Conservation (phyloP, 2,113 vertebrate genomes). For the Typhlomys cinereus region DNA sequence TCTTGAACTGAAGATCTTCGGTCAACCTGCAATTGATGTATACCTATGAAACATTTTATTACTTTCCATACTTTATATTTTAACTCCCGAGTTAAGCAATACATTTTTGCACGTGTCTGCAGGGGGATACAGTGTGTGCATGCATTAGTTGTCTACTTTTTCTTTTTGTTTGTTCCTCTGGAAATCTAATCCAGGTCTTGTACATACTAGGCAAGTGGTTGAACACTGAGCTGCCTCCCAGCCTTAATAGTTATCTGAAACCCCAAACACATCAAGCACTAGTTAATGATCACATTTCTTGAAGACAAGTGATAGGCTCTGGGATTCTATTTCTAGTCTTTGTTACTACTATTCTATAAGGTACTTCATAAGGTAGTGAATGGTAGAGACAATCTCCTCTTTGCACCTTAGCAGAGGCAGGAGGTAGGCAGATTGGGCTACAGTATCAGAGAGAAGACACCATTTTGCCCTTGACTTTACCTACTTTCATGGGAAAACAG, state of each 20-base stretch:
- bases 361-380: background rate
- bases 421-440: background rate
- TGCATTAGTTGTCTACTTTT: background rate
- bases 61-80: background rate
- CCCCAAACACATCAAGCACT: background rate
- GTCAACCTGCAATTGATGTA: fast-evolving
- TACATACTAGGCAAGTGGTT: too few relatives aligned
- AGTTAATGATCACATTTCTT: background rate
- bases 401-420: fast-evolving
- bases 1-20: background rate
- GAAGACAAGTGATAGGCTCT: background rate
- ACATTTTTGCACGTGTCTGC: background rate
- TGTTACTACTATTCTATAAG: fast-evolving
- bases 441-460: background rate
- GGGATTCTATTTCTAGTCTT: background rate
- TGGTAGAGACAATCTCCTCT: background rate
- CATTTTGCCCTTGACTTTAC: constrained; percentile 12
- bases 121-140: background rate
- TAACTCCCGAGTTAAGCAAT: background rate
- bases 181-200: background rate
- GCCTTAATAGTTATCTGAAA: background rate
- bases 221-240: background rate
- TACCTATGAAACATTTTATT: background rate
- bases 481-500: constrained; percentile 10
- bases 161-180: background rate